Percentiles rank a stretch among this genome's conserved stretches.
Evolutionary conservation across 2,888 invertebrate genomes (phyloP).

Genomic region (Branchipolynoe longqiensis): DNA sequence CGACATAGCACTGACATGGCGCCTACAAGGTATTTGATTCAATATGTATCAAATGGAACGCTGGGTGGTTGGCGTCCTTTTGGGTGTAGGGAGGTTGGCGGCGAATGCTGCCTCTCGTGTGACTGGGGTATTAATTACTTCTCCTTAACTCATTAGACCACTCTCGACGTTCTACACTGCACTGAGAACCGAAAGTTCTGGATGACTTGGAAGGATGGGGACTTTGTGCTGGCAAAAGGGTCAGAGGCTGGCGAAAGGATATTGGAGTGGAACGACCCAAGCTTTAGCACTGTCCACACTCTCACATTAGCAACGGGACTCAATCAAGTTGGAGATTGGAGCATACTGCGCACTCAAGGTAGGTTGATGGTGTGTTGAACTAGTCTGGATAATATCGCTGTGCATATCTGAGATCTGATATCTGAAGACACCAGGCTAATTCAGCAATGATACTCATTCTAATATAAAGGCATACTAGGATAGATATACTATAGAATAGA

Average conservation of each 20-base stretch:
- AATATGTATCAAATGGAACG: no score
- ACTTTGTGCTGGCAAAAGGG: not conserved
- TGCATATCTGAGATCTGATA: no score
- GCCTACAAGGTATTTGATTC: no score
- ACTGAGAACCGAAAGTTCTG: not conserved
- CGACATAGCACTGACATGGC: no score
- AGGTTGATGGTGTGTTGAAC: not conserved
- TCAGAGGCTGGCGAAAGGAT: not conserved
- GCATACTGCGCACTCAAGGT: not conserved
- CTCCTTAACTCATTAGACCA: not conserved
- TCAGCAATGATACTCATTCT: no score
- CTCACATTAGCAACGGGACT: slow-evolving; percentile 7
- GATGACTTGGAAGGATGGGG: slow-evolving; percentile 26
- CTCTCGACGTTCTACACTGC: slow-evolving; percentile 1
- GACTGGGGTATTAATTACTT: no score
- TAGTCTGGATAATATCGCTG: not conserved
- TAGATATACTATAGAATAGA: no score
- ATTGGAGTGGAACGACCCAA: slow-evolving; percentile 4
- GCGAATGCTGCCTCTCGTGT: no score
- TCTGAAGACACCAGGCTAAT: no score
- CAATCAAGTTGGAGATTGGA: slow-evolving; percentile 1
- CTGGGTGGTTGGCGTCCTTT: no score
- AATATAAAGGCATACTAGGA: no score
- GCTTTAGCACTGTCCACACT: not conserved
- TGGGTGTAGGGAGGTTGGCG: no score